Evolutionary conservation across 2,797 vertebrate genomes (phyloP).

Genomic region (Tragopan temminckii): DNA sequence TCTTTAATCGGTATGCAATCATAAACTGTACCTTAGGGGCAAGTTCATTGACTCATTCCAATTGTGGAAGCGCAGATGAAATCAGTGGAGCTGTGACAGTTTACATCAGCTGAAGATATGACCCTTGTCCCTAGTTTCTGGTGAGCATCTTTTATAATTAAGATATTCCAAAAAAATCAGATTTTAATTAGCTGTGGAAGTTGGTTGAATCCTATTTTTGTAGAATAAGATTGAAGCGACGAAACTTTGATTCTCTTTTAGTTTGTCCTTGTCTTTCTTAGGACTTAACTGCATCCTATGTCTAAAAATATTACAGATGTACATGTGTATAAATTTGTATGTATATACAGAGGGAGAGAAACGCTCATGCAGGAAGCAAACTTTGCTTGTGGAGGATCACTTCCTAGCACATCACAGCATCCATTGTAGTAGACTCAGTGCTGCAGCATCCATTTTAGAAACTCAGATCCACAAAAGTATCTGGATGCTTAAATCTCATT

Average conservation of each 20-base stretch:
- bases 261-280: neutral
- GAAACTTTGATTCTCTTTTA: neutral
- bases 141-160: neutral
- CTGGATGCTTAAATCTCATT: rapidly evolving
- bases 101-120: neutral
- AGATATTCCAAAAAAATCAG: neutral
- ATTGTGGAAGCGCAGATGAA: neutral
- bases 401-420: neutral
- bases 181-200: neutral
- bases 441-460: neutral
- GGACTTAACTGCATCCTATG: neutral
- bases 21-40: neutral
- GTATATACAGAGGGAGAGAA: neutral
- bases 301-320: rapidly evolving
- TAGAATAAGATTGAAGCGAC: too few relatives aligned
- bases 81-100: neutral
- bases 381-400: neutral
- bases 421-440: neutral
- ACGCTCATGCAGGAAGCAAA: neutral
- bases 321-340: rapidly evolving
- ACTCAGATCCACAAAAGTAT: neutral
- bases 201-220: neutral
- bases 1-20: slow-evolving; percentile 11
- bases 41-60: neutral
- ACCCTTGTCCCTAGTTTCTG: neutral